Conservation (phyloP, 2,888 invertebrate species). For the Orgyia antiqua region DNA sequence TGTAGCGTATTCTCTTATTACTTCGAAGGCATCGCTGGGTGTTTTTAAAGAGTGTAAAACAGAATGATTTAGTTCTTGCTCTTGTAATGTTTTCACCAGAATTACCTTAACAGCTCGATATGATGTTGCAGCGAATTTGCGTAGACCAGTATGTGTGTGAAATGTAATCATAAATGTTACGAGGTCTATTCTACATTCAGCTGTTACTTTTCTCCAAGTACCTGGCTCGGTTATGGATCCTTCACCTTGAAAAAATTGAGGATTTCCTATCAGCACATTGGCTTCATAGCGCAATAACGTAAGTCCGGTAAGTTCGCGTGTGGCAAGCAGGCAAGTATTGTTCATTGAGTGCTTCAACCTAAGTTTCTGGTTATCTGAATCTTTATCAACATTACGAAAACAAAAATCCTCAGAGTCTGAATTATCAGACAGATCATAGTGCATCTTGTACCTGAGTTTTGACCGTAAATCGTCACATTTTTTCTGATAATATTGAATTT, state of each 20-base stretch:
- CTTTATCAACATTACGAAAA: conserved; percentile 13
- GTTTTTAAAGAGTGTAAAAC: conserved; percentile 29
- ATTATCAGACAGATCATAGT: too few relatives aligned
- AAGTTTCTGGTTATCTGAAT: conserved; percentile 31
- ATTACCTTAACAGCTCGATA: conserved; percentile 41
- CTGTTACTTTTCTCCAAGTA: conserved; percentile 50
- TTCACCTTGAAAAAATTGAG: conserved; percentile 39
- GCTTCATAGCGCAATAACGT: conserved; percentile 45
- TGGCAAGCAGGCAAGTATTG: conserved; percentile 46
- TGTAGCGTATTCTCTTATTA: conserved; percentile 43
- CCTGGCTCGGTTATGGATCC: conserved; percentile 37
- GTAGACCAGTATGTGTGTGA: conserved; percentile 45
- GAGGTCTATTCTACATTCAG: conserved; percentile 50
- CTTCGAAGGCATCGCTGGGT: conserved; percentile 56
- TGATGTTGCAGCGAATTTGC: conserved; percentile 30
- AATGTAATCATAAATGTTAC: conserved; percentile 52
- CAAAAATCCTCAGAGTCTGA: conserved; percentile 49
- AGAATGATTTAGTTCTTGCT: conserved; percentile 41
- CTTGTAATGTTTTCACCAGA: conserved; percentile 40
- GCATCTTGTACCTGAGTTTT: too few relatives aligned
- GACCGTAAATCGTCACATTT: too few relatives aligned
- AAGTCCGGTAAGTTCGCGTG: conserved; percentile 51
- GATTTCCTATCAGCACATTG: conserved; percentile 41
- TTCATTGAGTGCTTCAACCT: conserved; percentile 29
- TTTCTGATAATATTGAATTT: too few relatives aligned